Evolutionary conservation across 2,797 vertebrate species (phyloP).

Genomic region (Ctenopoma kingsleyae): DNA sequence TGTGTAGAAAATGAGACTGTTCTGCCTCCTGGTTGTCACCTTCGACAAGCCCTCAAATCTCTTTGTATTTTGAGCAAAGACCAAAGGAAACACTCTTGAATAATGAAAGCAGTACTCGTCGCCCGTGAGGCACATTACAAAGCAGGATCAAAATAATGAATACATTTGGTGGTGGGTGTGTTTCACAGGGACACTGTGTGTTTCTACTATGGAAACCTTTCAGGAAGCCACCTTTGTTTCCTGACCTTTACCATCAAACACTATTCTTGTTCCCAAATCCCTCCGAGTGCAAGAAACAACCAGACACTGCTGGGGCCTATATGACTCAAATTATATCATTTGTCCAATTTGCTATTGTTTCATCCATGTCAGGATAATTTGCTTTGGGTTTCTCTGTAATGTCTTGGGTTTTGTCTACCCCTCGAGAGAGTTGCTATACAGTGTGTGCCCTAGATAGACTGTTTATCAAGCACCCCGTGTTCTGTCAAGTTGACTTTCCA

Average conservation of each 20-base stretch:
- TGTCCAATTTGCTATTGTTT: slow-evolving; percentile 91
- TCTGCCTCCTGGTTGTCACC: slow-evolving; percentile 63
- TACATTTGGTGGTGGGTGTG: slow-evolving; percentile 66
- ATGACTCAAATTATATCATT: slow-evolving; percentile 89
- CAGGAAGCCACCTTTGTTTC: slow-evolving; percentile 74
- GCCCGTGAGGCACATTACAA: slow-evolving; percentile 71
- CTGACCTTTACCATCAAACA: slow-evolving; percentile 87
- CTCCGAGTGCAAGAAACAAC: slow-evolving; percentile 78
- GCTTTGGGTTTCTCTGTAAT: slow-evolving; percentile 87
- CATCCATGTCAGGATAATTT: slow-evolving; percentile 90
- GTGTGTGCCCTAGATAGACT: slow-evolving; percentile 87
- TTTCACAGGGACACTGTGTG: slow-evolving; percentile 64
- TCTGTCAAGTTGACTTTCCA: slow-evolving; percentile 87
- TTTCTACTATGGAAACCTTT: slow-evolving; percentile 58
- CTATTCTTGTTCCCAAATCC: slow-evolving; percentile 88
- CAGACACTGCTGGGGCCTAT: slow-evolving; percentile 85
- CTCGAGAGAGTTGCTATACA: slow-evolving; percentile 80
- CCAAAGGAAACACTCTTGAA: slow-evolving; percentile 69
- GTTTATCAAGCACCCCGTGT: slow-evolving; percentile 86
- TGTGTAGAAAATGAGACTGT: slow-evolving; percentile 59
- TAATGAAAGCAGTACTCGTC: slow-evolving; percentile 63
- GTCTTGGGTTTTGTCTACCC: slow-evolving; percentile 83
- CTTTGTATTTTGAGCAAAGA: slow-evolving; percentile 68
- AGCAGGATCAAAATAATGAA: slow-evolving; percentile 83
- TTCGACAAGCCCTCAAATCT: slow-evolving; percentile 77